Conservation (phyloP, 2,888 invertebrate species). For the Tethea ocularis region DNA sequence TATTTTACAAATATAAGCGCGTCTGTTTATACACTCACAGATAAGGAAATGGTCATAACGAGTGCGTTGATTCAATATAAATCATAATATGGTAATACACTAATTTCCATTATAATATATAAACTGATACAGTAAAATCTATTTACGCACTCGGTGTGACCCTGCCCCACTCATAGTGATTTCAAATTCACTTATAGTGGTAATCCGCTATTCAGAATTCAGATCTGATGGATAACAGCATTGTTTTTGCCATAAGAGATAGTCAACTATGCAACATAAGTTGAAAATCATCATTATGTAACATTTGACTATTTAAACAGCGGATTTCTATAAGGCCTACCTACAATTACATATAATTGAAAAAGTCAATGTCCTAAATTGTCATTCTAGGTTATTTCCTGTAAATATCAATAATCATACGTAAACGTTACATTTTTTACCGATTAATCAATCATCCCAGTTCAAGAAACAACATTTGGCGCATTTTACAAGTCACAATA, state of each 20-base stretch:
- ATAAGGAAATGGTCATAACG: conserved; percentile 43
- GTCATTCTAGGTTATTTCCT: background rate
- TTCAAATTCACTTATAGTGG: conserved; percentile 15
- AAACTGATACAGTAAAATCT: background rate
- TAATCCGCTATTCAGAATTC: conserved; percentile 19
- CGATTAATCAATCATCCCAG: background rate
- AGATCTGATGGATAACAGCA: conserved; percentile 4
- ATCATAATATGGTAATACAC: background rate
- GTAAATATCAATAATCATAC: background rate
- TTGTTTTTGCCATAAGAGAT: conserved; percentile 20
- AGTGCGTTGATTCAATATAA: conserved; percentile 25
- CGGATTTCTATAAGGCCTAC: background rate
- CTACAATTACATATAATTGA: background rate
- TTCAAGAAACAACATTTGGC: background rate
- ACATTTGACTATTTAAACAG: background rate
- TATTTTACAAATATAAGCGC: conserved; percentile 11
- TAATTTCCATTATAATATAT: background rate
- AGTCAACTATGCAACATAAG: background rate
- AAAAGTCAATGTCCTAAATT: background rate
- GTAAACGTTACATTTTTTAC: background rate
- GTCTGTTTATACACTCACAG: conserved; percentile 27
- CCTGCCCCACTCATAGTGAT: conserved; percentile 26
- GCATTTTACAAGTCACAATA: background rate
- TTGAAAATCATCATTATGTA: background rate
- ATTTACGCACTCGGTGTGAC: conserved; percentile 41